Base-by-base conservation (phyloP, 1,140 invertebrate genomes). In the Eueides isabella region DNA sequence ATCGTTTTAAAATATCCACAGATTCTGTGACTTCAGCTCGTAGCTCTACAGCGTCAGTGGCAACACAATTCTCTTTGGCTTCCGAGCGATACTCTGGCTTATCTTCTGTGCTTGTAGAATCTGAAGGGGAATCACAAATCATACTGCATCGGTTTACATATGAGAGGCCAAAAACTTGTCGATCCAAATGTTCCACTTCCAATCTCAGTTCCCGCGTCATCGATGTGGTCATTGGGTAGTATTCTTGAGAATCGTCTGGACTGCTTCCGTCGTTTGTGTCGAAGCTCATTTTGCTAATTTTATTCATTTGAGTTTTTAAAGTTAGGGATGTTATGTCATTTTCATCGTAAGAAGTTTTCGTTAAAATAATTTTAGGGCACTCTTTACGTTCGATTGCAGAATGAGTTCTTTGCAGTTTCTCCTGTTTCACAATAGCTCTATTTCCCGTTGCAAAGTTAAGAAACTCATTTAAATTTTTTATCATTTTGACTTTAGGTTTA, bases 381-480 rank as follows among this genome's bases (percentile, higher is more conserved):
- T 88, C 87, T 72, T 84, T 86, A 12, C 72, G 79, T 72, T 91
- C 90, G 62, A 87, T 83, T 23, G 73, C 83, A 1, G 86, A 91
- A 78, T 87, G 80, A 12, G 90, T 87, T 78, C 88, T 78, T 71
- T 87, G 85, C 30, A 88, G 72, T 69, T 86, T 90, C 31, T 91
- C 89, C 44, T 80, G 84, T 69, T 85, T 86, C 2, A 80, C 61
- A 48, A 74, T 77, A 71, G 86, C 94, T 88, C 96, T 96, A 82
- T 95, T 96, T 1, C 95, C 93, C 12, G 95, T 94, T 16, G 96
- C 95, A 82, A 97, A 96, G 79, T 96, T 97, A 0, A 97, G 92
- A 86, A 97, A 97, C 88, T 97, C 97, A 80, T 97, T 97, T n/a
- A 97, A 93, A 92, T 97, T 97, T 87, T 96, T 97, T 1, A 97